Conservation (phyloP, 2,888 invertebrate species). For the Acholoe squamosa region DNA sequence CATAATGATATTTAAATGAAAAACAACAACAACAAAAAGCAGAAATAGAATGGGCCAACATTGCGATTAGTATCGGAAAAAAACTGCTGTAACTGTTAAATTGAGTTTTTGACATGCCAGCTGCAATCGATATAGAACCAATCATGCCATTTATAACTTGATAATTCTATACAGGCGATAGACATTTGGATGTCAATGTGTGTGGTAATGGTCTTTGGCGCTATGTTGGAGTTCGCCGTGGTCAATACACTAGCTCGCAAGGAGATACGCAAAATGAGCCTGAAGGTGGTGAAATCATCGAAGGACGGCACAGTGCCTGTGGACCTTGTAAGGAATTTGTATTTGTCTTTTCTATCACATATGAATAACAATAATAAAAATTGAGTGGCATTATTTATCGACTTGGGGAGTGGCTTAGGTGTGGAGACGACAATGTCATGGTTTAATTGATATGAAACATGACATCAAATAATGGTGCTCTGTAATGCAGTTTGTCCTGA, state of each 20-base stretch:
- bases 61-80: not conserved
- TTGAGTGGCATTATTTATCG: no score
- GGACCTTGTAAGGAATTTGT: not conserved
- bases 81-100: not conserved
- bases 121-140: not conserved
- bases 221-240: constrained; percentile 71
- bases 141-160: not conserved
- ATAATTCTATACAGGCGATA: constrained; percentile 64
- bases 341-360: no score
- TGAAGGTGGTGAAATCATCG: constrained; percentile 31
- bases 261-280: constrained; percentile 67
- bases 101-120: not conserved
- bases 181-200: constrained; percentile 71
- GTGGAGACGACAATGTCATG: no score
- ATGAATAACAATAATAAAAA: no score
- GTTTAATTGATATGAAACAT: no score
- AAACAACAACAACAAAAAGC: no score
- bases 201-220: constrained; percentile 68
- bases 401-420: no score
- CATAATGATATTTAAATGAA: no score
- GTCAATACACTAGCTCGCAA: constrained; percentile 71
- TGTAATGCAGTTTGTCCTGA: no score
- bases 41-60: no score
- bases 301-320: not conserved
- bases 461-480: no score